A percentile compares a stretch with the other conserved stretches of the same genome.
Conservation (phyloP, 1,140 invertebrate genomes). For the Caenorhabditis inopinata region DNA sequence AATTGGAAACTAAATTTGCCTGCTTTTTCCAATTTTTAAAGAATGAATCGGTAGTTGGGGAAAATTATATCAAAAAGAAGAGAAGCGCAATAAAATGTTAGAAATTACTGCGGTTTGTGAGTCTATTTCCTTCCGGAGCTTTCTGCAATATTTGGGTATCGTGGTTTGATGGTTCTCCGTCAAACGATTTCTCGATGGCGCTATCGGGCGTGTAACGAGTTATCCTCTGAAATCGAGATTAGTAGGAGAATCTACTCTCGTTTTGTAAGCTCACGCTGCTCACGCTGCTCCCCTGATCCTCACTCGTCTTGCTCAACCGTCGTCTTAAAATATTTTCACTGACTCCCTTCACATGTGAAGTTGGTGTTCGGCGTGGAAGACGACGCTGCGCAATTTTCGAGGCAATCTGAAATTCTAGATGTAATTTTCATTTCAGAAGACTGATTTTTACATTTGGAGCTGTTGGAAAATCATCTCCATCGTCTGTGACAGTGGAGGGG, state of each 20-base stretch:
- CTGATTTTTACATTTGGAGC: background rate
- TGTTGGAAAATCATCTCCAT: background rate
- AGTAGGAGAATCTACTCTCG: too few relatives aligned
- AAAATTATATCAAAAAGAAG: too few relatives aligned
- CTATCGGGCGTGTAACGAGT: background rate
- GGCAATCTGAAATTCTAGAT: background rate
- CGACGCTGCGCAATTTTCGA: conserved; percentile 14
- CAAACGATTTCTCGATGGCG: background rate
- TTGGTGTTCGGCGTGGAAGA: conserved; percentile 1
- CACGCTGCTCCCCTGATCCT: background rate
- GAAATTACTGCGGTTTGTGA: too few relatives aligned
- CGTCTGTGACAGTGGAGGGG: background rate
- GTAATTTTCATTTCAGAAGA: background rate
- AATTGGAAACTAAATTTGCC: too few relatives aligned
- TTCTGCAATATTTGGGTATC: too few relatives aligned
- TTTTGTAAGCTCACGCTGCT: background rate
- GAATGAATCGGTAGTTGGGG: too few relatives aligned
- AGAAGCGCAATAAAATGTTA: too few relatives aligned
- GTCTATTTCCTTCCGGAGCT: too few relatives aligned
- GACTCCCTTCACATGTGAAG: conserved; percentile 12
- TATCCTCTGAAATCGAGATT: background rate
- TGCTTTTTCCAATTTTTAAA: too few relatives aligned
- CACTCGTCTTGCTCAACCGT: conserved; percentile 20
- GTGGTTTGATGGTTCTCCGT: too few relatives aligned
- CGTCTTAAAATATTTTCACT: background rate